A percentile compares a stretch with the other conserved stretches of the same genome.
phyloP scores from a whole-genome alignment of 2,113 vertebrate genomes.

The Cynocephalus volans region DNA sequence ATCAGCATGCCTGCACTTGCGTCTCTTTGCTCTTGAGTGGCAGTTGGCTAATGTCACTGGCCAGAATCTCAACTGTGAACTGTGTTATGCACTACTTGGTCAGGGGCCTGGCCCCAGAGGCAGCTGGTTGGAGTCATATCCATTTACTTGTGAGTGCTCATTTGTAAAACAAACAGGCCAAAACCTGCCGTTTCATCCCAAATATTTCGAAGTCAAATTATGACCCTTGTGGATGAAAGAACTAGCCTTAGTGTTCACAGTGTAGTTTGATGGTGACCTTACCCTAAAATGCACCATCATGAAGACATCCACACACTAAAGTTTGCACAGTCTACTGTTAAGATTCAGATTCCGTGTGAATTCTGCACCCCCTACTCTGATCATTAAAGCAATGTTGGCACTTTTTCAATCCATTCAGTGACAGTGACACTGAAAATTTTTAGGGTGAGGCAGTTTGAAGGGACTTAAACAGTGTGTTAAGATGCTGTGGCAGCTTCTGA shows the following conservation, averaged over 20 bases:
- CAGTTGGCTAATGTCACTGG: neutral
- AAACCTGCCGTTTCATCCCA: neutral
- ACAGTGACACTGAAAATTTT: neutral
- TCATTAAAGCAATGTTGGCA: neutral
- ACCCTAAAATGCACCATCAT: neutral
- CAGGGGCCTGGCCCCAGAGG: neutral
- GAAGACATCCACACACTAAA: neutral
- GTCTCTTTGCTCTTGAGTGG: neutral
- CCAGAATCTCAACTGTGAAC: neutral
- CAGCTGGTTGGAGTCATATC: neutral
- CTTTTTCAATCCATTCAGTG: neutral
- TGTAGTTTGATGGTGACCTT: neutral
- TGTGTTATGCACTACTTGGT: neutral
- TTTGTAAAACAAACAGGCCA: neutral
- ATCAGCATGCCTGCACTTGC: neutral
- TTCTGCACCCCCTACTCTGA: neutral
- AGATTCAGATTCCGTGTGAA: neutral
- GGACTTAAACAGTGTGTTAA: neutral
- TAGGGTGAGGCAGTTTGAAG: neutral
- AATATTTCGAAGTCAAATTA: slow-evolving; percentile 16
- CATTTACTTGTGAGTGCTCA: neutral
- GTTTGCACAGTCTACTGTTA: neutral
- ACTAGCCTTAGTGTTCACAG: neutral
- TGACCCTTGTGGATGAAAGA: neutral
- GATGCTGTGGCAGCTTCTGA: neutral